Percentiles rank a stretch among this genome's conserved stretches.
These are phyloP conservation scores for Probosciger aterrimus DNA, from an alignment of 2,113 vertebrate species.

Conservation along the genomic window DNA sequence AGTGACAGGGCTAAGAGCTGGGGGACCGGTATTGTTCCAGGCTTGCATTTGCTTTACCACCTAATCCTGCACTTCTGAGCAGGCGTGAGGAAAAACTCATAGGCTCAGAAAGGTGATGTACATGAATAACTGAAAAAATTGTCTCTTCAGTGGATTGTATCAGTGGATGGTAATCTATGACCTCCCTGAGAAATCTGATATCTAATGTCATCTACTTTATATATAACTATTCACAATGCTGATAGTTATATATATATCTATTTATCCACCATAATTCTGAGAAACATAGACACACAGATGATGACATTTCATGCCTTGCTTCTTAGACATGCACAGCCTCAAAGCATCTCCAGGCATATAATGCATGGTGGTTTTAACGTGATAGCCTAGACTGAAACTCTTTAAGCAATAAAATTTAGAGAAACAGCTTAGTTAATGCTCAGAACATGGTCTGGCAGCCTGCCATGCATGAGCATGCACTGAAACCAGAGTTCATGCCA, in stretches of 20 bases:
- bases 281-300: background rate
- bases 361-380: background rate
- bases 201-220: background rate
- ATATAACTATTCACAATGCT: background rate
- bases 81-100: background rate
- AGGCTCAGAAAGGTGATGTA: background rate
- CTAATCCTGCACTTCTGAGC: background rate
- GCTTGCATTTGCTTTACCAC: background rate
- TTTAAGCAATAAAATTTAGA: constrained; percentile 18
- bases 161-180: background rate
- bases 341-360: background rate
- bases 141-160: background rate
- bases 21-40: background rate
- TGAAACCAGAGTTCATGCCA: constrained; percentile 16
- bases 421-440: constrained; percentile 49
- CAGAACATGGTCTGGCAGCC: constrained; percentile 38
- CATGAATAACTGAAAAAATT: background rate
- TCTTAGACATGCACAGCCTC: background rate
- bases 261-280: background rate
- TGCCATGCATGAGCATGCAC: constrained; percentile 29
- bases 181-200: background rate
- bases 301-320: background rate
- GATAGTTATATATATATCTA: background rate
- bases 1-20: background rate
- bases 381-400: constrained; percentile 9